phyloP scores from a whole-genome alignment of 64 coral and sea anemone genomes.

The Anthopleura sola region DNA sequence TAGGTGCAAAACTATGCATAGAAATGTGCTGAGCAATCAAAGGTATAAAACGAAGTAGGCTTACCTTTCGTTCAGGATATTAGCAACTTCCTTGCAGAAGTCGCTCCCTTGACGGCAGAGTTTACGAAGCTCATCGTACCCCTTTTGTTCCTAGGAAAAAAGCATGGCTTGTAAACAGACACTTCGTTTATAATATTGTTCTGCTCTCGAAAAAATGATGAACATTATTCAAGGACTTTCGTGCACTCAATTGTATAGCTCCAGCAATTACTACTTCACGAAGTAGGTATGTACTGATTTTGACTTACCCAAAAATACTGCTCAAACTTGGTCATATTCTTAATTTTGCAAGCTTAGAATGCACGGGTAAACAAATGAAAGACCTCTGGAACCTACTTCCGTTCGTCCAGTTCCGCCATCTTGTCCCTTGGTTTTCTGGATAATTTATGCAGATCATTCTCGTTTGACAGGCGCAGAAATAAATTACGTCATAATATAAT shows the following conservation, averaged over 20 bases:
- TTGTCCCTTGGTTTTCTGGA: neutral
- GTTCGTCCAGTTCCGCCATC: neutral
- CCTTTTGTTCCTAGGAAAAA: conserved; percentile 81
- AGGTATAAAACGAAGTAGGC: neutral
- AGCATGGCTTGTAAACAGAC: neutral
- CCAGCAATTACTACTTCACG: no score
- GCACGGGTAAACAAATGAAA: neutral
- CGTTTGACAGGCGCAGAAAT: neutral
- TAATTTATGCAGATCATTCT: conserved; percentile 9
- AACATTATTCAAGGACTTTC: neutral
- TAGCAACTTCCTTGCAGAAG: conserved; percentile 81
- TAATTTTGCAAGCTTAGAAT: neutral
- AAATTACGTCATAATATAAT: conserved; percentile 25
- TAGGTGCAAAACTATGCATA: neutral
- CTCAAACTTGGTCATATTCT: conserved; percentile 53
- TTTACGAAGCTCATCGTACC: conserved; percentile 95
- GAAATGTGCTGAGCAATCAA: neutral
- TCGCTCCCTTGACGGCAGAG: conserved; percentile 93
- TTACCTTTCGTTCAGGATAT: conserved; percentile 82
- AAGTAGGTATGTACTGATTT: neutral
- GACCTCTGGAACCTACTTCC: neutral
- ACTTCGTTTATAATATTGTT: neutral
- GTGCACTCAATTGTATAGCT: no score
- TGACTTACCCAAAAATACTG: conserved; percentile 54
- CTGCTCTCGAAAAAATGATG: neutral